Conservation (phyloP, 2,113 vertebrate species). For the Myanophis thanlyinensis region DNA sequence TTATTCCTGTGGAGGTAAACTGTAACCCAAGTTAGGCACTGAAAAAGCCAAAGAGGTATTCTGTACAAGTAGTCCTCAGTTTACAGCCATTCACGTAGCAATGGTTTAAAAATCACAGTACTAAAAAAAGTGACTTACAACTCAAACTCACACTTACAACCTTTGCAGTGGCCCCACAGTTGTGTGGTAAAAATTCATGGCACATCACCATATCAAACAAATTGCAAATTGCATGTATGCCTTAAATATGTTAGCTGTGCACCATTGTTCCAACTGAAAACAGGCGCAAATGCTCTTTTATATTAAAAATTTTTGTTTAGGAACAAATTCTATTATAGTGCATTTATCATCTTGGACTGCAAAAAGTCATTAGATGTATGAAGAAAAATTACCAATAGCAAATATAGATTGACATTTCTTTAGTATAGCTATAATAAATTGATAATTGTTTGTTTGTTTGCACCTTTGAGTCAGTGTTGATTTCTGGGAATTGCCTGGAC, state of each 20-base stretch:
- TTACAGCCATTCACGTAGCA: background rate
- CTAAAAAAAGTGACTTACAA: background rate
- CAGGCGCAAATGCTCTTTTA: slow-evolving; percentile 37
- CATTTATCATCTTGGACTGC: slow-evolving; percentile 60
- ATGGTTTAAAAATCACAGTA: background rate
- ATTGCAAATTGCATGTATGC: slow-evolving; percentile 51
- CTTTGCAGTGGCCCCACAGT: slow-evolving; percentile 1
- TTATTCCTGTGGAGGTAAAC: slow-evolving; percentile 44
- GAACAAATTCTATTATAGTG: slow-evolving; percentile 52
- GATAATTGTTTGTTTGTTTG: slow-evolving; percentile 31
- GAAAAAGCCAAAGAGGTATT: background rate
- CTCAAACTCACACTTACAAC: slow-evolving; percentile 9
- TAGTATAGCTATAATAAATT: slow-evolving; percentile 44
- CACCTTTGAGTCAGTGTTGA: background rate
- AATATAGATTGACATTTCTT: slow-evolving; percentile 56
- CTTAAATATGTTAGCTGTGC: slow-evolving; percentile 44
- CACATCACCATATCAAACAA: slow-evolving; percentile 44
- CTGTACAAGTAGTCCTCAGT: background rate
- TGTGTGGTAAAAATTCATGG: slow-evolving; percentile 23
- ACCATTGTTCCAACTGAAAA: slow-evolving; percentile 44
- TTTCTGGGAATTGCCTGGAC: background rate
- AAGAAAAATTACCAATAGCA: slow-evolving; percentile 47
- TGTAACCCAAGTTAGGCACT: slow-evolving; percentile 11
- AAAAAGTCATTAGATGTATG: slow-evolving; percentile 62
- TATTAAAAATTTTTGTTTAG: slow-evolving; percentile 57